phyloP scores from a whole-genome alignment of 2,888 invertebrate genomes.

The Drosophila mimetica region DNA sequence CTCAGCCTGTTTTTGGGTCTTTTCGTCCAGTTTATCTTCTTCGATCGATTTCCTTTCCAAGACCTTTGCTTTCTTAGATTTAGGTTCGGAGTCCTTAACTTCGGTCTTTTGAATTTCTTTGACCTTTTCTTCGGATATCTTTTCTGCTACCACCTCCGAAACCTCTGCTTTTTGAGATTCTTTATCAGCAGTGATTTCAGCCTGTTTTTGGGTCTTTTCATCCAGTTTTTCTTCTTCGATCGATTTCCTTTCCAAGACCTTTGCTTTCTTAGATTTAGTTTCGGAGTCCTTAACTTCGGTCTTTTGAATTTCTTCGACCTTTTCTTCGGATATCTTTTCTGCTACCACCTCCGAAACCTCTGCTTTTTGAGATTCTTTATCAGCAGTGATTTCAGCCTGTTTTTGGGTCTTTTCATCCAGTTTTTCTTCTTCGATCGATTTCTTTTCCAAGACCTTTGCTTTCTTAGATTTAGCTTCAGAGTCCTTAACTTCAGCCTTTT shows the following conservation, averaged over 20 bases:
- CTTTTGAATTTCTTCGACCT: background rate
- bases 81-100: background rate
- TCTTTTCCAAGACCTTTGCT: background rate
- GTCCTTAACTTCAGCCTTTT: background rate
- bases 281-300: background rate
- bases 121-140: conserved; percentile 43
- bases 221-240: background rate
- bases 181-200: background rate
- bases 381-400: background rate
- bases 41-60: conserved; percentile 15
- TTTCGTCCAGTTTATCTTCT: conserved; percentile 1
- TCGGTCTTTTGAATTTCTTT: conserved; percentile 4
- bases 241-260: background rate
- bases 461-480: background rate
- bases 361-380: background rate
- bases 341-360: background rate
- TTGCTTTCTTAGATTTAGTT: background rate
- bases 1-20: background rate
- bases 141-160: conserved; percentile 35
- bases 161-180: conserved; percentile 17
- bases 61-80: background rate
- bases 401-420: background rate
- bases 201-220: background rate
- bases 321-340: conserved; percentile 1
- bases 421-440: background rate